Evolutionary conservation across 2,888 invertebrate species (phyloP).

Genomic region (Tetramorium bicarinatum): DNA sequence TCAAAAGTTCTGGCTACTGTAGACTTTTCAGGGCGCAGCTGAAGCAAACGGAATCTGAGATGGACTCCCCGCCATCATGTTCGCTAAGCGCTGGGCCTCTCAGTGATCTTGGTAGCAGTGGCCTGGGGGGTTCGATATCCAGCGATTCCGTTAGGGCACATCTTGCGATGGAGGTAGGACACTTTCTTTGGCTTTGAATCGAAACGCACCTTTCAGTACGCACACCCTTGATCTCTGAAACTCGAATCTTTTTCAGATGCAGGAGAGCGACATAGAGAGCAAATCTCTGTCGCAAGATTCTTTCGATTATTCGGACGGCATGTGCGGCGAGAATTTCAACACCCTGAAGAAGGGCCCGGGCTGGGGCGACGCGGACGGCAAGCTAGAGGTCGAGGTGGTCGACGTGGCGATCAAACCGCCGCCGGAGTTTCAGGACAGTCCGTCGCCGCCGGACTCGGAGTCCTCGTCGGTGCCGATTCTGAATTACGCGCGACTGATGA

Average conservation of each 20-base stretch:
- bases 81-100: slow-evolving; percentile 92
- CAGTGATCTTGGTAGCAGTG: slow-evolving; percentile 92
- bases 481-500: slow-evolving; percentile 74
- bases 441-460: slow-evolving; percentile 85
- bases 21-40: slow-evolving; percentile 66
- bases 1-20: slow-evolving; percentile 76
- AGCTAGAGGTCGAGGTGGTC: slow-evolving; percentile 88
- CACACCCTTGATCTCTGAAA: slow-evolving; percentile 34
- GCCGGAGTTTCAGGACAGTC: slow-evolving; percentile 93
- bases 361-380: slow-evolving; percentile 87
- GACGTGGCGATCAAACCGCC: slow-evolving; percentile 93
- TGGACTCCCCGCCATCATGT: slow-evolving; percentile 93
- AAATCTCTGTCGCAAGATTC: slow-evolving; percentile 93
- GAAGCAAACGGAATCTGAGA: slow-evolving; percentile 81
- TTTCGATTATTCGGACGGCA: slow-evolving; percentile 92
- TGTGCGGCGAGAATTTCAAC: slow-evolving; percentile 94
- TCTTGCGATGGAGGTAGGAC: slow-evolving; percentile 90
- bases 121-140: slow-evolving; percentile 92
- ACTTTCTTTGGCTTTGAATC: background rate
- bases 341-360: slow-evolving; percentile 93
- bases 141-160: slow-evolving; percentile 91
- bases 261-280: slow-evolving; percentile 94
- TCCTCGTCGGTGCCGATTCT: slow-evolving; percentile 82
- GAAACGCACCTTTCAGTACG: too few relatives aligned
- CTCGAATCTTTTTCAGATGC: slow-evolving; percentile 87